Evolutionary conservation across 2,888 invertebrate genomes (phyloP).

Genomic region (Altica lythri): DNA sequence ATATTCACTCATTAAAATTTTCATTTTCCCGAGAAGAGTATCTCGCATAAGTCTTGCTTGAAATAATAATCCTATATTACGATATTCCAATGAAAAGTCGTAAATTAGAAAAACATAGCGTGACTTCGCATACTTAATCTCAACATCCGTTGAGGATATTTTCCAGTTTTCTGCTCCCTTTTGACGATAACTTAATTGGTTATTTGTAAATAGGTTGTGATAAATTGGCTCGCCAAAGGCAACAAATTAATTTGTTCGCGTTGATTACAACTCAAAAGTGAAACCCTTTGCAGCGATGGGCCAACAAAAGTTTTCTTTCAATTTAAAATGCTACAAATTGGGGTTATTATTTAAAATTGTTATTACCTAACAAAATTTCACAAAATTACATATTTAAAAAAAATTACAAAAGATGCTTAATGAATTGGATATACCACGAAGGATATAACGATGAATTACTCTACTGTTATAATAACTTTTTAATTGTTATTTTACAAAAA

Average conservation of each 20-base stretch:
- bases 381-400: no score
- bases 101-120: conserved; percentile 34
- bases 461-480: no score
- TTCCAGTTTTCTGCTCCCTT: conserved; percentile 33
- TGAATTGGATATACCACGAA: no score
- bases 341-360: neutral
- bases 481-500: no score
- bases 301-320: conserved; percentile 7
- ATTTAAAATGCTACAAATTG: neutral
- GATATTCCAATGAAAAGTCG: conserved; percentile 16
- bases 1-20: conserved; percentile 10
- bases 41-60: neutral
- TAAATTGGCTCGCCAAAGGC: conserved; percentile 38
- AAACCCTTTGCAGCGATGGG: conserved; percentile 3
- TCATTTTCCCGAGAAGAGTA: neutral
- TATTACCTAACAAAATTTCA: no score
- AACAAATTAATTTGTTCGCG: conserved; percentile 41
- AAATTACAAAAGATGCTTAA: no score
- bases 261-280: conserved; percentile 20
- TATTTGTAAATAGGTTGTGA: conserved; percentile 42
- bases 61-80: conserved; percentile 13
- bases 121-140: conserved; percentile 34
- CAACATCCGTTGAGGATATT: conserved; percentile 31
- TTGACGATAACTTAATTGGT: conserved; percentile 42
- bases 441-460: no score